phyloP scores from a whole-genome alignment of 2,797 vertebrate species.

The Neomorphus geoffroyi region DNA sequence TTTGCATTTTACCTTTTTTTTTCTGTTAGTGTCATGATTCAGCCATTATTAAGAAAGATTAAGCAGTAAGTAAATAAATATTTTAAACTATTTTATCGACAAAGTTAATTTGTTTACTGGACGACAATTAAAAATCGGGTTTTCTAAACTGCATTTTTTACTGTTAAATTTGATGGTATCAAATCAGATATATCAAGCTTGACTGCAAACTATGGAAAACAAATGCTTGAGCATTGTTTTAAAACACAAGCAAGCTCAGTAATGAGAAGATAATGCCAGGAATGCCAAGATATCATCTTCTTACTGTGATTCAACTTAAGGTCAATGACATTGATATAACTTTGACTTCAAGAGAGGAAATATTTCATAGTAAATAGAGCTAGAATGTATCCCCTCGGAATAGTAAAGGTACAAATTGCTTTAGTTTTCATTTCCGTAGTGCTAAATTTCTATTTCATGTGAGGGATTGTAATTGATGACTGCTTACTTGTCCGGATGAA shows the following conservation, averaged over 20 bases:
- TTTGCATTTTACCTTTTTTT: slow-evolving; percentile 23
- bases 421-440: slow-evolving; percentile 76
- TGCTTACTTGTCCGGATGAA: slow-evolving; percentile 69
- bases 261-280: slow-evolving; percentile 58
- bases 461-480: slow-evolving; percentile 74
- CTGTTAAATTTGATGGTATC: neutral
- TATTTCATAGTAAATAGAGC: slow-evolving; percentile 75
- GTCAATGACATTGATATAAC: slow-evolving; percentile 75
- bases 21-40: neutral
- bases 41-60: slow-evolving; percentile 27
- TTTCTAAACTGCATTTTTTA: neutral
- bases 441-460: slow-evolving; percentile 78
- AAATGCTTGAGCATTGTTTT: slow-evolving; percentile 45
- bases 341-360: slow-evolving; percentile 73
- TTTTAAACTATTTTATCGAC: slow-evolving; percentile 18
- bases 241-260: slow-evolving; percentile 62
- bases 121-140: slow-evolving; percentile 12
- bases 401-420: slow-evolving; percentile 79
- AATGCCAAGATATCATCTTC: slow-evolving; percentile 60
- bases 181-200: slow-evolving; percentile 7
- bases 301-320: slow-evolving; percentile 67
- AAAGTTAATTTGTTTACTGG: slow-evolving; percentile 1
- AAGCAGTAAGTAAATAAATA: slow-evolving; percentile 12
- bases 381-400: slow-evolving; percentile 75
- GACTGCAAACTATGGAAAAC: slow-evolving; percentile 24